phyloP scores from a whole-genome alignment of 2,797 vertebrate genomes.

The Euthynnus affinis region DNA sequence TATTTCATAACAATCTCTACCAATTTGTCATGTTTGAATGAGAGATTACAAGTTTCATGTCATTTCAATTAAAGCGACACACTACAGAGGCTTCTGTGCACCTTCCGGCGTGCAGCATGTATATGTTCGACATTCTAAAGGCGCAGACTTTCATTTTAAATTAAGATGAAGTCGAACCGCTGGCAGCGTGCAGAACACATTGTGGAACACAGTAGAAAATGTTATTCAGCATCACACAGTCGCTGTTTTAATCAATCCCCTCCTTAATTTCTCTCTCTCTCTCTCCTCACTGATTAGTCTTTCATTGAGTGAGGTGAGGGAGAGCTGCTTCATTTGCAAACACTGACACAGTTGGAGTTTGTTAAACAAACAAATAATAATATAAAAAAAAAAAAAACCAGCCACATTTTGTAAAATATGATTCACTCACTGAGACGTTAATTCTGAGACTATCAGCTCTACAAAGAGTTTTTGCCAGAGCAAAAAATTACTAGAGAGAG shows the following conservation, averaged over 20 bases:
- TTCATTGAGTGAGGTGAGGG: neutral
- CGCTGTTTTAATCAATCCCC: slow-evolving; percentile 20
- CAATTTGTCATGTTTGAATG: neutral
- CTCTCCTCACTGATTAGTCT: slow-evolving; percentile 28
- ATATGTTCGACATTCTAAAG: slow-evolving; percentile 14
- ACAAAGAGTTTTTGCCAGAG: neutral
- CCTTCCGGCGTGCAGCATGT: neutral
- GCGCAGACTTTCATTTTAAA: slow-evolving; percentile 15
- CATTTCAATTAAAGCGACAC: slow-evolving; percentile 2
- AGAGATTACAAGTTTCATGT: neutral
- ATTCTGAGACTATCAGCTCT: slow-evolving; percentile 8
- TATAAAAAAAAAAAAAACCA: neutral
- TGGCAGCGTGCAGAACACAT: slow-evolving; percentile 5
- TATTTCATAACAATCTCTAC: neutral
- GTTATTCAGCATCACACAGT: slow-evolving; percentile 1
- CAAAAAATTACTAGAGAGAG: slow-evolving; percentile 2
- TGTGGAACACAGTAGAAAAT: neutral
- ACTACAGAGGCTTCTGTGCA: neutral
- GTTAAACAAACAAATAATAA: no score
- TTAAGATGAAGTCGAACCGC: slow-evolving; percentile 28
- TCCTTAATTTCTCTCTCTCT: slow-evolving; percentile 19
- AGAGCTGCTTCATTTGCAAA: slow-evolving; percentile 26
- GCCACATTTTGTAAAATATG: neutral
- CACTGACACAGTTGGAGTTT: neutral
- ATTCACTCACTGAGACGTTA: neutral